A percentile compares a stretch with the other conserved stretches of the same genome.
Evolutionary conservation across 2,888 invertebrate species (phyloP).

Genomic region (Opisthograptis luteolata): DNA sequence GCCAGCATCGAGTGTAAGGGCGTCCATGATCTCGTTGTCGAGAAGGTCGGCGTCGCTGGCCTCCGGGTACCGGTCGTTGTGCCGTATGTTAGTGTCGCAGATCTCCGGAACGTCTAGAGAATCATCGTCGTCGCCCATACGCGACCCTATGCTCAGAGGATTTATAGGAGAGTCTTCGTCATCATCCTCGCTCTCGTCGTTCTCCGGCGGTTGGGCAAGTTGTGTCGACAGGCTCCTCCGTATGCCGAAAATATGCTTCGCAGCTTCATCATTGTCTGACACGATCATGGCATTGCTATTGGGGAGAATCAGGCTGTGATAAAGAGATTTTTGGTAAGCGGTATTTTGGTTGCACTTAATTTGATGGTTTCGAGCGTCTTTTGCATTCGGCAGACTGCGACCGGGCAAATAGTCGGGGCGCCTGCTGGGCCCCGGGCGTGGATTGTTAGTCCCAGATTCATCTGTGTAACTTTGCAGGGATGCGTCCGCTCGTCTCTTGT

Average conservation of each 20-base stretch:
- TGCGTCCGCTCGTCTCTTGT: background rate
- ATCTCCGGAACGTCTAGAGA: constrained; percentile 41
- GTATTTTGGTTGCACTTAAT: constrained; percentile 36
- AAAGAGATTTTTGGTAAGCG: constrained; percentile 45
- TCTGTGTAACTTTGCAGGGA: background rate
- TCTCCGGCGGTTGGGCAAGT: constrained; percentile 34
- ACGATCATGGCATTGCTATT: constrained; percentile 31
- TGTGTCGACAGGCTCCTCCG: constrained; percentile 61
- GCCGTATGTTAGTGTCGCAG: constrained; percentile 74
- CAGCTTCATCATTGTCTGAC: constrained; percentile 51
- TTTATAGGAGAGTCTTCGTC: constrained; percentile 45
- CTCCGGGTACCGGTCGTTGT: constrained; percentile 74
- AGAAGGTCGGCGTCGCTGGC: constrained; percentile 69
- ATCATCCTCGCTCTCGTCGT: constrained; percentile 4
- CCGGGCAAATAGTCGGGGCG: constrained; percentile 19
- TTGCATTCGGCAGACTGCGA: constrained; percentile 8
- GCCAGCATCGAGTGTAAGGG: constrained; percentile 64
- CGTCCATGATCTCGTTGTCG: constrained; percentile 71
- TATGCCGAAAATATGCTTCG: constrained; percentile 46
- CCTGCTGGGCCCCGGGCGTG: constrained; percentile 5
- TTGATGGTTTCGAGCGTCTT: constrained; percentile 40
- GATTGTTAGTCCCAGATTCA: background rate
- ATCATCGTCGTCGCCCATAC: constrained; percentile 44
- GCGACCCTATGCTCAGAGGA: constrained; percentile 49
- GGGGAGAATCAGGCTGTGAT: constrained; percentile 60